Conservation (phyloP, 2,113 vertebrate genomes). For the Sander vitreus region DNA sequence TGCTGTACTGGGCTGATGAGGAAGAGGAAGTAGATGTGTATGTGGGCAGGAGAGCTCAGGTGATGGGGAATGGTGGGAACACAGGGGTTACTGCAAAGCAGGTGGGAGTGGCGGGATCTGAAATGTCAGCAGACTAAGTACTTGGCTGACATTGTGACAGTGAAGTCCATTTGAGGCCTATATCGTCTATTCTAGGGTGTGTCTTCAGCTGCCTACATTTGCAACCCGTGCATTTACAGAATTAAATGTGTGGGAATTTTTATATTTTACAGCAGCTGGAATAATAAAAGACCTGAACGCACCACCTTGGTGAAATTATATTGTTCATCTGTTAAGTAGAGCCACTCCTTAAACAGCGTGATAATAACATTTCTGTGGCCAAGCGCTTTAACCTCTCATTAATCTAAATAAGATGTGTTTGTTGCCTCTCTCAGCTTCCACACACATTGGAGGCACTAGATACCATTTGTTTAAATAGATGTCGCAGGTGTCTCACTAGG, state of each 20-base stretch:
- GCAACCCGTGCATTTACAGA: constrained; percentile 59
- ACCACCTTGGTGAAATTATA: constrained; percentile 73
- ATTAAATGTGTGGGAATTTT: constrained; percentile 72
- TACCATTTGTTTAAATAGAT: constrained; percentile 44
- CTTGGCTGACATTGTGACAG: constrained; percentile 9
- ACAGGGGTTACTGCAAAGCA: not conserved
- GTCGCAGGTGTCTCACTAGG: constrained; percentile 13
- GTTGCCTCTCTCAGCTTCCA: constrained; percentile 53
- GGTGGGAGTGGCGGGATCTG: not conserved
- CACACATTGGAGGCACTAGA: constrained; percentile 29
- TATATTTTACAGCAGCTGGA: constrained; percentile 56
- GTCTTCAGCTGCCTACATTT: constrained; percentile 54
- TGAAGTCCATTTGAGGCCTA: constrained; percentile 46
- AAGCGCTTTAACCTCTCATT: constrained; percentile 68
- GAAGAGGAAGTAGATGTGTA: not conserved
- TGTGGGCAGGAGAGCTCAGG: not conserved
- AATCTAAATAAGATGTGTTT: constrained; percentile 73
- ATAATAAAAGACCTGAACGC: constrained; percentile 65
- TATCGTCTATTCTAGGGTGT: constrained; percentile 49
- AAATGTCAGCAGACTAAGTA: not conserved
- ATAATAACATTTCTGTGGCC: constrained; percentile 65
- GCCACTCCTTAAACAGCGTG: constrained; percentile 76
- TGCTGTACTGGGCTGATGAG: not conserved
- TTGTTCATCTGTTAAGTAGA: constrained; percentile 66
- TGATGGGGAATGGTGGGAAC: not conserved